Conservation (phyloP, 1,140 invertebrate genomes). For the Grapholita molesta region DNA sequence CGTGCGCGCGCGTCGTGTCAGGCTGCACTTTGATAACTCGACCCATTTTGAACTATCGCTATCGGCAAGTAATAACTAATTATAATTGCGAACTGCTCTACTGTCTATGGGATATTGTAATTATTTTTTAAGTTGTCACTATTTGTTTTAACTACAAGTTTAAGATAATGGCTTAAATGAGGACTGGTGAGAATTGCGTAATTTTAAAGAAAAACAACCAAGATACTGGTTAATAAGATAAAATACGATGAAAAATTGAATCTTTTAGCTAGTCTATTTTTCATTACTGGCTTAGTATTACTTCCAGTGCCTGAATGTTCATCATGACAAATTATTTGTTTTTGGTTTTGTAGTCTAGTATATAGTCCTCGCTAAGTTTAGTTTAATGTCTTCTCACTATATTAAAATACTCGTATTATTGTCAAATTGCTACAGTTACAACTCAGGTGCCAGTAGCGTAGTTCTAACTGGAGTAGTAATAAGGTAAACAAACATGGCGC, state of each 20-base stretch:
- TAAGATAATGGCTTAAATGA: neutral
- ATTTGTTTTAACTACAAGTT: neutral
- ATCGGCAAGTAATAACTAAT: constrained; percentile 19
- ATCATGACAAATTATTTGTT: no score
- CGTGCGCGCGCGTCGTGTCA: constrained; percentile 44
- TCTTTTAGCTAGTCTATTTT: no score
- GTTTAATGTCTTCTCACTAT: neutral
- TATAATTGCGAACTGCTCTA: constrained; percentile 15
- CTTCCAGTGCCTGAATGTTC: no score
- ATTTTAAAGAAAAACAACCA: no score
- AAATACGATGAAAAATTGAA: no score
- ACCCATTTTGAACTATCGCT: constrained; percentile 44
- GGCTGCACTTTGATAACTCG: constrained; percentile 44
- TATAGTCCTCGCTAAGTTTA: neutral
- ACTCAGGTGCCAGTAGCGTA: constrained; percentile 35
- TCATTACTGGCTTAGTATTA: no score
- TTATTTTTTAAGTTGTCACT: neutral
- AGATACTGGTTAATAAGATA: no score
- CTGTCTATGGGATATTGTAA: neutral
- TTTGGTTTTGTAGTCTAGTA: neutral
- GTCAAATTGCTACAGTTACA: neutral
- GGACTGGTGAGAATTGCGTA: no score
- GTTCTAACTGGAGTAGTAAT: constrained; percentile 58
- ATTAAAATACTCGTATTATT: neutral
- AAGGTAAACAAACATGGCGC: constrained; percentile 55